A percentile compares a stretch with the other conserved stretches of the same genome.
These are phyloP conservation scores for Polypedilum pembai DNA, from an alignment of 1,140 invertebrate species.

Conservation along the genomic window DNA sequence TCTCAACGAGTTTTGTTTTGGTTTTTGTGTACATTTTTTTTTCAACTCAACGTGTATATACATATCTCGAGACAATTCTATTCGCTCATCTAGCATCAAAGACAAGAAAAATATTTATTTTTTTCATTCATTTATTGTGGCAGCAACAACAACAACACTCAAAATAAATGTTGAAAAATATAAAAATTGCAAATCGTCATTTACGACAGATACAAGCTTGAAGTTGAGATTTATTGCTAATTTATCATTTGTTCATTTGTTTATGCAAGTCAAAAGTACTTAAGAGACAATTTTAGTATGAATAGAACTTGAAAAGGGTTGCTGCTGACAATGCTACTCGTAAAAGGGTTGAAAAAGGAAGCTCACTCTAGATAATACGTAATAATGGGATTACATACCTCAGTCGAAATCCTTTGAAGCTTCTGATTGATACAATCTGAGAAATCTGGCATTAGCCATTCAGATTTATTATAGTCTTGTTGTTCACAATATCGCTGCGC, in stretches of 20 bases:
- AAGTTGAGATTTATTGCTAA: conserved; percentile 9
- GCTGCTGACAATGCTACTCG: background rate
- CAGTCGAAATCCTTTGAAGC: conserved; percentile 54
- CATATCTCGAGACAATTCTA: too few relatives aligned
- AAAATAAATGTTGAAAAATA: too few relatives aligned
- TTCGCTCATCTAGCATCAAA: too few relatives aligned
- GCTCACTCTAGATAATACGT: background rate
- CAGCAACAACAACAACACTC: too few relatives aligned
- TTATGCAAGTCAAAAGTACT: background rate
- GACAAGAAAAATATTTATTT: too few relatives aligned
- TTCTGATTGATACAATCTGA: conserved; percentile 60
- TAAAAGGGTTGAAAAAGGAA: background rate
- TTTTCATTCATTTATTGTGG: too few relatives aligned
- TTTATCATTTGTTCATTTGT: conserved; percentile 19
- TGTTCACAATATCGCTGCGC: conserved; percentile 51
- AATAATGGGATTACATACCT: conserved; percentile 44
- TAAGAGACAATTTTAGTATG: too few relatives aligned
- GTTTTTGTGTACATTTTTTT: too few relatives aligned
- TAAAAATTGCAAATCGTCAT: too few relatives aligned
- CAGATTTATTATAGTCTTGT: conserved; percentile 51
- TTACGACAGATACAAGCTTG: too few relatives aligned
- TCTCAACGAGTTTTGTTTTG: conserved; percentile 8
- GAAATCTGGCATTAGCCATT: conserved; percentile 67
- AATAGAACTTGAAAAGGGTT: too few relatives aligned
- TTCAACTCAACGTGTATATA: too few relatives aligned